A percentile compares a stretch with the other conserved stretches of the same genome.
phyloP scores from a whole-genome alignment of 2,888 invertebrate species.

The Tiphia femorata region DNA sequence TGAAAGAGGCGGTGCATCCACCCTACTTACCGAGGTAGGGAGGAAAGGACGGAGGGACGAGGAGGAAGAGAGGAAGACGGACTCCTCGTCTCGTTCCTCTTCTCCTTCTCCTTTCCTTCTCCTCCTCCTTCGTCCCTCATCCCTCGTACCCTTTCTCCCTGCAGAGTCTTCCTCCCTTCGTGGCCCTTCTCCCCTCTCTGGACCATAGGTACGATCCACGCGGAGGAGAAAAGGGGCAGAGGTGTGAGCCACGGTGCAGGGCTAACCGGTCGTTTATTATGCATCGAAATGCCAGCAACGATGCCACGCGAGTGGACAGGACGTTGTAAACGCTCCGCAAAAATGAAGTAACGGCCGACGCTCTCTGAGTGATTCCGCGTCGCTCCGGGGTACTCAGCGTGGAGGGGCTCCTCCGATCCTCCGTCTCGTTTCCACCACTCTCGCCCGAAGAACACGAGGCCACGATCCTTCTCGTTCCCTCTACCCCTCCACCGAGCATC shows the following conservation, averaged over 20 bases:
- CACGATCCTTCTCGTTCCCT: neutral
- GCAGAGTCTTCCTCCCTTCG: neutral
- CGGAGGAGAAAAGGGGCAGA: constrained; percentile 37
- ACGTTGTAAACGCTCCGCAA: constrained; percentile 63
- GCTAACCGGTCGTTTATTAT: constrained; percentile 68
- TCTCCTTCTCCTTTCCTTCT: constrained; percentile 1
- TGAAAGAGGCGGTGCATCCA: constrained; percentile 30
- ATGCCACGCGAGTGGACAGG: constrained; percentile 66
- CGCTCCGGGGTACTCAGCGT: constrained; percentile 53
- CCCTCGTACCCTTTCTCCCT: constrained; percentile 7
- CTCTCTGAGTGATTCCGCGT: constrained; percentile 65
- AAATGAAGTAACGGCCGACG: constrained; percentile 59
- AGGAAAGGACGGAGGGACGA: constrained; percentile 6
- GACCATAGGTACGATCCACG: constrained; percentile 7
- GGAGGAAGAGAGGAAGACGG: constrained; percentile 8
- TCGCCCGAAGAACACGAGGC: neutral
- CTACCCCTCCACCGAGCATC: neutral
- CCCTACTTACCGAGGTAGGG: constrained; percentile 23
- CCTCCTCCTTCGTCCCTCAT: neutral
- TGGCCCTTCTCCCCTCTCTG: constrained; percentile 6
- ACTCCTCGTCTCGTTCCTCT: constrained; percentile 2
- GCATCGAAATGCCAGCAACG: constrained; percentile 68
- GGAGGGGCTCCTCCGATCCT: constrained; percentile 17
- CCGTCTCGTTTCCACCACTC: constrained; percentile 7
- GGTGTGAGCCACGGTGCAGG: constrained; percentile 60